phyloP scores from a whole-genome alignment of 2,888 invertebrate species.

The Mayetiola destructor region DNA sequence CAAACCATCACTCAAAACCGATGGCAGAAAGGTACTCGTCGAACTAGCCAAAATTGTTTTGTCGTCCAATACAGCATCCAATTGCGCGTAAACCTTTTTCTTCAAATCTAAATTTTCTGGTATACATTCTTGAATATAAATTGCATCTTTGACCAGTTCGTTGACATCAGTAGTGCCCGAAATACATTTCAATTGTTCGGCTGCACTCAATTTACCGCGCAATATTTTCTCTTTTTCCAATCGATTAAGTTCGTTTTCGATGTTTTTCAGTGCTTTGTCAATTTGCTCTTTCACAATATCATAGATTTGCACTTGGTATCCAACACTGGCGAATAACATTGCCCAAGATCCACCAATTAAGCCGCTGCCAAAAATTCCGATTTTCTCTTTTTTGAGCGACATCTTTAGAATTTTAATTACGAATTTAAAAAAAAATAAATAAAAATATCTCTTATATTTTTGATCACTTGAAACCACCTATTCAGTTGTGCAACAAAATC shows the following conservation, averaged over 20 bases:
- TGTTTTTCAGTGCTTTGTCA: constrained; percentile 54
- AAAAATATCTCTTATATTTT: no score
- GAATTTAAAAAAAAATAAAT: background rate
- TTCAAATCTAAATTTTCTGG: constrained; percentile 81
- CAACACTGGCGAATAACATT: constrained; percentile 87
- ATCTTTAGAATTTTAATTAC: background rate
- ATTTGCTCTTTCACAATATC: constrained; percentile 70
- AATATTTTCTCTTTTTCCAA: constrained; percentile 58
- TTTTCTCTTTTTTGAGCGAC: background rate
- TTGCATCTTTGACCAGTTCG: constrained; percentile 57
- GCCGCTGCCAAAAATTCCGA: constrained; percentile 47
- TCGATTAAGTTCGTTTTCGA: constrained; percentile 52
- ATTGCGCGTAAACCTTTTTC: constrained; percentile 55
- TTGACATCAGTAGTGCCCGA: constrained; percentile 54
- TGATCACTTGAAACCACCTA: no score
- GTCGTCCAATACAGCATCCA: constrained; percentile 63
- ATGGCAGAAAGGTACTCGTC: constrained; percentile 83
- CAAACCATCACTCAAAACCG: constrained; percentile 66
- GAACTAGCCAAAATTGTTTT: constrained; percentile 80
- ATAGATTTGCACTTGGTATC: constrained; percentile 75
- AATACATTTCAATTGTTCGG: constrained; percentile 62
- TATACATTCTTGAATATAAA: constrained; percentile 84
- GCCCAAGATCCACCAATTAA: constrained; percentile 94
- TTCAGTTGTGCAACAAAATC: no score
- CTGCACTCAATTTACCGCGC: constrained; percentile 57